These are phyloP conservation scores for Nephrotoma flavescens DNA, from an alignment of 2,888 invertebrate species.

Conservation along the genomic window DNA sequence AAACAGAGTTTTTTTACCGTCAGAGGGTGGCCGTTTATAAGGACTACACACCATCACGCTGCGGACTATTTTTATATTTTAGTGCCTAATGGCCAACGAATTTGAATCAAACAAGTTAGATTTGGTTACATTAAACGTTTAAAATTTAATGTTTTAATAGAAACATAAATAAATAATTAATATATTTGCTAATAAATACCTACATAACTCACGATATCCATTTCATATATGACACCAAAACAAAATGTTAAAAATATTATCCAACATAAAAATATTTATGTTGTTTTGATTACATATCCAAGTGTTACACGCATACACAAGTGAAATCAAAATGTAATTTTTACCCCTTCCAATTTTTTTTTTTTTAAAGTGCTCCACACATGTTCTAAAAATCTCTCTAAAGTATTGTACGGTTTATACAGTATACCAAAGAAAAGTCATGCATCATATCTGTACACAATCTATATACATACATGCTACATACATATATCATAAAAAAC, in stretches of 20 bases:
- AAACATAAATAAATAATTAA: too few species aligned
- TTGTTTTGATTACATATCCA: not conserved
- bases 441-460: not conserved
- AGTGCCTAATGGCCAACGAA: too few species aligned
- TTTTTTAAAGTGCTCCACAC: not conserved
- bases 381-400: not conserved
- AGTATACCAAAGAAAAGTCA: not conserved
- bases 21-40: too few species aligned
- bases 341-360: not conserved
- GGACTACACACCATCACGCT: too few species aligned
- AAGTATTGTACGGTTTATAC: not conserved
- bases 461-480: not conserved
- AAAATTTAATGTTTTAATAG: too few species aligned
- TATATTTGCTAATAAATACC: too few species aligned
- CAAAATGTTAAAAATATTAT: not conserved
- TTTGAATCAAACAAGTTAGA: too few species aligned
- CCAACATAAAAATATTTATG: not conserved
- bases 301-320: not conserved
- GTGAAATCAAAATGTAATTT: not conserved
- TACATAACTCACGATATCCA: too few species aligned
- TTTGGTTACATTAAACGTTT: too few species aligned
- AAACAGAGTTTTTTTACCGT: too few species aligned
- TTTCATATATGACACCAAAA: not conserved
- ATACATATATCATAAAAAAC: not conserved
- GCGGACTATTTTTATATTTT: too few species aligned